phyloP scores from a whole-genome alignment of 1,140 invertebrate genomes.

The Physella acuta region DNA sequence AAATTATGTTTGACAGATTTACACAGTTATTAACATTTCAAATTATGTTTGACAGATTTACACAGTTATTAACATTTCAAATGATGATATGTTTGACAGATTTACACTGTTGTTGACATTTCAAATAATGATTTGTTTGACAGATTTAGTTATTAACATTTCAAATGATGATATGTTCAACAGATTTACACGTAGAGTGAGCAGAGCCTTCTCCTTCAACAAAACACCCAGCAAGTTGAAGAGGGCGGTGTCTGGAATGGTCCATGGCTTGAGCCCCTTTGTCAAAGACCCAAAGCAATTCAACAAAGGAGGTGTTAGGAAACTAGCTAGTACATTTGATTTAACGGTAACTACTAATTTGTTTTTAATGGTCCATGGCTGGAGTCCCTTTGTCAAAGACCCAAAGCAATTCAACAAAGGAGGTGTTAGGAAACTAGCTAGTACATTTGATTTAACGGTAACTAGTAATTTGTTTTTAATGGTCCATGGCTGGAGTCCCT shows the following conservation, averaged over 20 bases:
- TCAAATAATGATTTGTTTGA: not conserved
- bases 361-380: conserved; percentile 72
- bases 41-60: not conserved
- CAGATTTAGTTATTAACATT: no score
- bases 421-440: conserved; percentile 38
- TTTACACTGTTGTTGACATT: not conserved
- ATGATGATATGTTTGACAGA: not conserved
- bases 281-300: conserved; percentile 28
- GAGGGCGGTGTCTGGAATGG: conserved; percentile 87
- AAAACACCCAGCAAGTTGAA: conserved; percentile 91
- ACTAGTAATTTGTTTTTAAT: conserved; percentile 77
- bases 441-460: conserved; percentile 46
- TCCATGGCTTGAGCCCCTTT: conserved; percentile 46
- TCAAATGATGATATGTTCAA: no score
- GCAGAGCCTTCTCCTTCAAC: conserved; percentile 89
- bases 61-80: not conserved
- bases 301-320: conserved; percentile 22
- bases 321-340: conserved; percentile 46
- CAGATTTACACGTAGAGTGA: conserved; percentile 64
- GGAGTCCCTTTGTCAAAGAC: conserved; percentile 46
- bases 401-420: conserved; percentile 1
- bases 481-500: conserved; percentile 51
- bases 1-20: no score
- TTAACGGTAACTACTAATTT: conserved; percentile 61
- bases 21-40: no score